These are phyloP conservation scores for Eretmocerus hayati DNA, from an alignment of 2,888 invertebrate genomes.

Conservation along the genomic window DNA sequence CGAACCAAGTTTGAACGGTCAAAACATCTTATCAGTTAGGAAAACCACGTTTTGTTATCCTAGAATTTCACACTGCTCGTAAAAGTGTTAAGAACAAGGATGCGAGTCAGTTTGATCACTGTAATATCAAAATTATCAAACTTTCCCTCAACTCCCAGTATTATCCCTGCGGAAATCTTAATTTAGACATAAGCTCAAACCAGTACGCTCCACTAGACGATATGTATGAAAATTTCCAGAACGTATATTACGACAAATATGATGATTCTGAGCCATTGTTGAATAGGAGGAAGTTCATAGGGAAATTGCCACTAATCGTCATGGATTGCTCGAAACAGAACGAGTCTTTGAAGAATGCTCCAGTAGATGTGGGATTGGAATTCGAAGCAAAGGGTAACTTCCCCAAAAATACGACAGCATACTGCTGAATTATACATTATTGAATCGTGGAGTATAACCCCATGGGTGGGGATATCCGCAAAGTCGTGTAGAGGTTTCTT, in stretches of 20 bases:
- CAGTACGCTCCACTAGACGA: too few relatives aligned
- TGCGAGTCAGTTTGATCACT: too few relatives aligned
- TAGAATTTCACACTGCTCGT: slow-evolving; percentile 40
- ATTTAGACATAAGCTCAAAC: too few relatives aligned
- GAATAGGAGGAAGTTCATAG: slow-evolving; percentile 19
- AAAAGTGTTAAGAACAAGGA: too few relatives aligned
- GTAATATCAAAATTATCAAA: too few relatives aligned
- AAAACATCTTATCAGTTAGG: slow-evolving; percentile 35
- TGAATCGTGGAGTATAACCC: not conserved
- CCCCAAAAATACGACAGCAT: slow-evolving; percentile 3
- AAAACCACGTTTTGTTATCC: slow-evolving; percentile 40
- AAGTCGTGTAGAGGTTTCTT: not conserved
- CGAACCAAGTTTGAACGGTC: slow-evolving; percentile 33
- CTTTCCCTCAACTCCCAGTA: too few relatives aligned
- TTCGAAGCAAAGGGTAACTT: slow-evolving; percentile 6
- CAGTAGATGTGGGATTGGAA: slow-evolving; percentile 9
- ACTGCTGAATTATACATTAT: slow-evolving; percentile 3
- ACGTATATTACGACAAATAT: too few relatives aligned
- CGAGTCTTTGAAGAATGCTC: too few relatives aligned
- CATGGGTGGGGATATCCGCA: slow-evolving; percentile 1
- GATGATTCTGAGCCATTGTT: too few relatives aligned
- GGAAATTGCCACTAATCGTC: not conserved
- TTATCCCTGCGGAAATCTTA: too few relatives aligned
- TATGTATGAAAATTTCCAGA: too few relatives aligned
- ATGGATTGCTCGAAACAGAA: too few relatives aligned